Percentiles rank a stretch among this genome's conserved stretches.
Conservation (phyloP, 2,888 invertebrate genomes). For the Drosophila crucigera region DNA sequence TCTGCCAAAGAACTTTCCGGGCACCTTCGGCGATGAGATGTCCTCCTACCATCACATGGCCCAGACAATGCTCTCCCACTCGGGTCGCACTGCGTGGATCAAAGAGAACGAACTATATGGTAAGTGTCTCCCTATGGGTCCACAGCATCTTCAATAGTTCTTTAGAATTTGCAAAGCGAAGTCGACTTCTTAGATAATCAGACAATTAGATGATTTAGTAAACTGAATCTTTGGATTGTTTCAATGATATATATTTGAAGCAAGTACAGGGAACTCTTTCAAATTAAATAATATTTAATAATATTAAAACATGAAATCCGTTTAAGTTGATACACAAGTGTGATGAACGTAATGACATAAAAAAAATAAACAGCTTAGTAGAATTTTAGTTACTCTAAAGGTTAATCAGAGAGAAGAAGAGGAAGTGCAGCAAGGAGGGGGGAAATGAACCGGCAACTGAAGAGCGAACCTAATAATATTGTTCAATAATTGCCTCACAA, state of each 20-base stretch:
- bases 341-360: neutral
- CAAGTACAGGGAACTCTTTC: too few relatives aligned
- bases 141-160: too few relatives aligned
- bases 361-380: neutral
- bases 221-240: neutral
- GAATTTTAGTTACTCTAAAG: neutral
- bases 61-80: constrained; percentile 84
- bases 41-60: constrained; percentile 84
- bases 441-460: constrained; percentile 2
- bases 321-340: neutral
- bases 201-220: neutral
- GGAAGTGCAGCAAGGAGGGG: too few relatives aligned
- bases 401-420: neutral
- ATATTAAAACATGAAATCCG: neutral
- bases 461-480: constrained; percentile 56
- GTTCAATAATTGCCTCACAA: constrained; percentile 62
- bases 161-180: neutral
- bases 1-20: constrained; percentile 82
- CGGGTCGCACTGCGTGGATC: constrained; percentile 83
- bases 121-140: constrained; percentile 64
- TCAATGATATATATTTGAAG: too few relatives aligned
- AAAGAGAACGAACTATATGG: constrained; percentile 85
- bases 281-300: too few relatives aligned
- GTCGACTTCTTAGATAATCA: neutral
- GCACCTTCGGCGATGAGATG: constrained; percentile 83